A percentile compares a stretch with the other conserved stretches of the same genome.
phyloP scores from a whole-genome alignment of 2,113 vertebrate species.

The Ardeotis arabs region DNA sequence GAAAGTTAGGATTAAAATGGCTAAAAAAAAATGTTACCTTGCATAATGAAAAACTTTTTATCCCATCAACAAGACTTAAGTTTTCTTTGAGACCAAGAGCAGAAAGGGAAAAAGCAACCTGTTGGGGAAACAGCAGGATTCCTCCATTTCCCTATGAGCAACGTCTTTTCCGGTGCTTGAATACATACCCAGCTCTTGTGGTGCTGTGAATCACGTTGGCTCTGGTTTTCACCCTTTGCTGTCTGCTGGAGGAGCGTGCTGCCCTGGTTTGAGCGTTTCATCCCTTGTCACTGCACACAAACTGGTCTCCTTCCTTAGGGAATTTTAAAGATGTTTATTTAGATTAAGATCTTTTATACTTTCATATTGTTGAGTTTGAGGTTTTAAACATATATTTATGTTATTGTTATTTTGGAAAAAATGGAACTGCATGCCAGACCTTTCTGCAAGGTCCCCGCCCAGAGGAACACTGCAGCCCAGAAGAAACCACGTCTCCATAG shows the following conservation, averaged over 20 bases:
- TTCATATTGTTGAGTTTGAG: neutral
- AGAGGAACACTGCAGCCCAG: fast-evolving
- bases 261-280: fast-evolving
- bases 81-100: neutral
- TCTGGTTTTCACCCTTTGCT: neutral
- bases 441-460: neutral
- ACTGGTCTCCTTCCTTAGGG: neutral
- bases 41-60: neutral
- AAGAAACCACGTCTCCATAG: neutral
- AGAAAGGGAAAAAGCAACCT: neutral
- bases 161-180: neutral
- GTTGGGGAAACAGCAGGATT: neutral
- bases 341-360: neutral
- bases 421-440: neutral
- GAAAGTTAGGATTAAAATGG: neutral
- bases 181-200: neutral
- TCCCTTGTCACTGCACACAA: neutral
- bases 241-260: neutral
- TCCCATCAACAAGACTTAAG: neutral
- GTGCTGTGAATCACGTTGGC: neutral
- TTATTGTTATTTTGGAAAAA: neutral
- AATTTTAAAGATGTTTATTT: neutral
- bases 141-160: neutral
- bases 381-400: neutral
- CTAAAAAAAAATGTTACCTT: neutral